Conservation (phyloP, 2,113 vertebrate species). For the Oenanthe oenanthe region DNA sequence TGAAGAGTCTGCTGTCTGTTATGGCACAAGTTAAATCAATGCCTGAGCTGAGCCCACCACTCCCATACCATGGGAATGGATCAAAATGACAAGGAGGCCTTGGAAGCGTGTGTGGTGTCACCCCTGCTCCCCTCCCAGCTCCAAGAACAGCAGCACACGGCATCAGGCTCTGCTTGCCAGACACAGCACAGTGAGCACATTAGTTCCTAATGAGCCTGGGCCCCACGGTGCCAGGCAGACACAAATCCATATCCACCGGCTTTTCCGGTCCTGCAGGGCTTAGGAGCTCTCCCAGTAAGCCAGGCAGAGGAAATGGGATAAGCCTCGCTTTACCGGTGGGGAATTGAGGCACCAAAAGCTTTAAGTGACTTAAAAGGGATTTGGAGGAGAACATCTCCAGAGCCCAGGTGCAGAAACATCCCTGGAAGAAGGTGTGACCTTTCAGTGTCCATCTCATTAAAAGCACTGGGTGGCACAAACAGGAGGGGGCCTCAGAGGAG, state of each 20-base stretch:
- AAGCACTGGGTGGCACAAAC: background rate
- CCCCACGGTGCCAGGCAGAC: background rate
- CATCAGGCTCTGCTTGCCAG: background rate
- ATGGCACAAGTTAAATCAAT: background rate
- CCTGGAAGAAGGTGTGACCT: background rate
- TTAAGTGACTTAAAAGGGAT: slow-evolving; percentile 5
- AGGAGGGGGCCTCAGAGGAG: background rate
- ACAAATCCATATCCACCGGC: background rate
- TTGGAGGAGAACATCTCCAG: background rate
- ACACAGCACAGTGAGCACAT: background rate
- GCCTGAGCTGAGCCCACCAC: background rate
- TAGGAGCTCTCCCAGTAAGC: background rate
- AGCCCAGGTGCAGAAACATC: background rate
- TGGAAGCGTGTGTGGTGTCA: background rate
- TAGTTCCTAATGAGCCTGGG: background rate
- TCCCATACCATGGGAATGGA: fast-evolving
- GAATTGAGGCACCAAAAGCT: background rate
- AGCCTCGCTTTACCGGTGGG: background rate
- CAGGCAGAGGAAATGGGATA: background rate
- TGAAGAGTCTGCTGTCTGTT: background rate
- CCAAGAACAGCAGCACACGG: background rate
- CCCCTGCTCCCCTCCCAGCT: background rate
- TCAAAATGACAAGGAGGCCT: background rate
- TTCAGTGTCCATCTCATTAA: background rate
- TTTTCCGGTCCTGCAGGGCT: background rate